phyloP scores from a whole-genome alignment of 2,797 vertebrate genomes.

The Malurus leucopterus region DNA sequence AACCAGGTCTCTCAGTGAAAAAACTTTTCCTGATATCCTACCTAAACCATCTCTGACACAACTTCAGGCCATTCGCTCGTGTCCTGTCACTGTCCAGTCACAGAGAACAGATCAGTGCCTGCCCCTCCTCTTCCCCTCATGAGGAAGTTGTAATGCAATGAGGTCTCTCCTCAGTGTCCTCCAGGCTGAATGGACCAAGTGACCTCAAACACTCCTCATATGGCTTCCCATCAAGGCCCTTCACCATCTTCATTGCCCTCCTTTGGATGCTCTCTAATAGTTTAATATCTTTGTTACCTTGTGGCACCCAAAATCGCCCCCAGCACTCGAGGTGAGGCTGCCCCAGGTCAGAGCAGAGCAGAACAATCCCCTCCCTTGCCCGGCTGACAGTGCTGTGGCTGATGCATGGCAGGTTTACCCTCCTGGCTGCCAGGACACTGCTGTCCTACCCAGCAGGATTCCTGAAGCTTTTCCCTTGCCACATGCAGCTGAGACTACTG shows the following conservation, averaged over 20 bases:
- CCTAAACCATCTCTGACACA: not conserved
- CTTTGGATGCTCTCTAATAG: accelerated
- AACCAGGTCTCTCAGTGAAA: not conserved
- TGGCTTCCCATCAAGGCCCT: accelerated
- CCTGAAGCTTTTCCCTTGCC: not conserved
- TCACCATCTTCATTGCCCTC: not conserved
- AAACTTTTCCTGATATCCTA: not conserved
- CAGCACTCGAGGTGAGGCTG: accelerated
- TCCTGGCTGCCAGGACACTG: not conserved
- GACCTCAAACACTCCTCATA: not conserved
- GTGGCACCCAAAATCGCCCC: not conserved
- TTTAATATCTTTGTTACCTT: not conserved
- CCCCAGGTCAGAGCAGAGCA: accelerated
- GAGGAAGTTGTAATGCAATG: not conserved
- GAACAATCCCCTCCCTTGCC: not conserved
- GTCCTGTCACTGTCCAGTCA: not conserved
- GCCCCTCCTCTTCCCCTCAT: not conserved
- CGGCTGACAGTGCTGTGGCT: accelerated
- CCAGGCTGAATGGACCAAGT: not conserved
- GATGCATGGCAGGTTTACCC: accelerated
- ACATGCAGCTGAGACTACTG: not conserved
- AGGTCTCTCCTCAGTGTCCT: not conserved
- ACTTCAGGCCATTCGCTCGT: accelerated
- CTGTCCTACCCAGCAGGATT: not conserved
- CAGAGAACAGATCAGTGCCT: not conserved